Evolutionary conservation across 2,888 invertebrate species (phyloP), one percentile per base, ranked within the genome.

Genomic region (Malachius bipustulatus): DNA sequence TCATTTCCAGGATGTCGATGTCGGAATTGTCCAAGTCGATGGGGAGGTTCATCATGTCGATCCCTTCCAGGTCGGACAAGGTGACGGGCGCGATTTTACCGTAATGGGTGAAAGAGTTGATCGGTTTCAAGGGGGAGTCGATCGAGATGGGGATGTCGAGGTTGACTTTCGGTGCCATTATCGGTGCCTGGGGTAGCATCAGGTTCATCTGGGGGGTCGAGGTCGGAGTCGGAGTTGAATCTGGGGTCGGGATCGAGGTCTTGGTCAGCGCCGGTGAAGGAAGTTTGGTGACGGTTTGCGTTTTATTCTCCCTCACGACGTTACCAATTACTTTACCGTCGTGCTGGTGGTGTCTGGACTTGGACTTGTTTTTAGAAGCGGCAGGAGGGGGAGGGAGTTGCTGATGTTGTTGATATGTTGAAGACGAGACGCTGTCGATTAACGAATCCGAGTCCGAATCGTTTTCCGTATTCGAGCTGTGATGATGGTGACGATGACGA

Each of bases 31-130:
- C 80, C 41, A 82, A 58, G 55, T 82, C 81, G 36, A 82, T 75
- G 1, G 82, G 82, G 33, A 82, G 59, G 40, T 77, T 77, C 79
- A 82, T 81, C 75, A 82, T 81, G 47, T 82, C 81, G 34, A 75
- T 72, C 10, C 69, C 69, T 38, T 74, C 73, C 14, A 75, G 54
- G 51, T 75, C 74, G 2, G 65, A 62, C 12, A 64, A 52, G 31
- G 64, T 62, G 8, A 62, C 63, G 2, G 64, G 63, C 8, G 59
- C 57, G n/a, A 62, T 51, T 34, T 39, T 39, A 9, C 29, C 39
- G 31, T 39, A 39, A 24, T 39, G 39, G 10, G 39, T 34, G 19
- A 27, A 37, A 30, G 6, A 8, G n/a, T 19, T 19, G n/a, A 19
- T n/a, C n/a, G 24, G 24, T 19, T 19, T 19, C n/a, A 19, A 19